These are phyloP conservation scores for Hydrophis major DNA, from an alignment of 2,797 vertebrate species.

Conservation along the genomic window DNA sequence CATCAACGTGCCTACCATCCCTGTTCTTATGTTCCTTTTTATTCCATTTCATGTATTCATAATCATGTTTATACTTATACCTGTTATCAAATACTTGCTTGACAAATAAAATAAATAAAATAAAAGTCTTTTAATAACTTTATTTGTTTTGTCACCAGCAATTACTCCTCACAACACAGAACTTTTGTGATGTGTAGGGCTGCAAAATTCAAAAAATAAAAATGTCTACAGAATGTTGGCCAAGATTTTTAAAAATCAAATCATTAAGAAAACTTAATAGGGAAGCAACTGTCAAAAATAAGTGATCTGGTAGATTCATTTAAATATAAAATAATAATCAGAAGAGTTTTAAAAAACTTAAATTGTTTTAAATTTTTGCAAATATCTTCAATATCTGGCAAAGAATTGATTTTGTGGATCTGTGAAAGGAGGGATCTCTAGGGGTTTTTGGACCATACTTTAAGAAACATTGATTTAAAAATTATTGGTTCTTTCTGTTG, in stretches of 20 bases:
- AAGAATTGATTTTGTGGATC: background rate
- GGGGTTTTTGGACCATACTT: background rate
- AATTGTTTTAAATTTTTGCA: background rate
- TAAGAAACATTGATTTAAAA: background rate
- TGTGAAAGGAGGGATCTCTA: background rate
- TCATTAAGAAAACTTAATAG: background rate
- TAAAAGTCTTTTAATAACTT: background rate
- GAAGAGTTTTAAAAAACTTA: background rate
- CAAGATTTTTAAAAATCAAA: background rate
- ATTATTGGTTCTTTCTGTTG: background rate
- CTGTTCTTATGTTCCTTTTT: too few species aligned
- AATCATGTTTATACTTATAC: too few species aligned
- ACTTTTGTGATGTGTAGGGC: background rate
- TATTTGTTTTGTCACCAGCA: background rate
- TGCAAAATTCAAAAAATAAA: background rate
- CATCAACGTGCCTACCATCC: too few species aligned
- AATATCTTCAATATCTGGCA: background rate
- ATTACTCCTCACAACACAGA: background rate
- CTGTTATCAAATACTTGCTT: too few species aligned
- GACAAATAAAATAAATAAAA: too few species aligned
- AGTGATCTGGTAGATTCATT: background rate
- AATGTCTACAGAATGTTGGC: background rate
- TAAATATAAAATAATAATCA: background rate
- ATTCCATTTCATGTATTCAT: too few species aligned
- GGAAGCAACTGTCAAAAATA: background rate